Percentiles rank a stretch among this genome's conserved stretches.
These are phyloP conservation scores for Enteromius anoplus DNA, from an alignment of 2,797 vertebrate species.

Conservation along the genomic window DNA sequence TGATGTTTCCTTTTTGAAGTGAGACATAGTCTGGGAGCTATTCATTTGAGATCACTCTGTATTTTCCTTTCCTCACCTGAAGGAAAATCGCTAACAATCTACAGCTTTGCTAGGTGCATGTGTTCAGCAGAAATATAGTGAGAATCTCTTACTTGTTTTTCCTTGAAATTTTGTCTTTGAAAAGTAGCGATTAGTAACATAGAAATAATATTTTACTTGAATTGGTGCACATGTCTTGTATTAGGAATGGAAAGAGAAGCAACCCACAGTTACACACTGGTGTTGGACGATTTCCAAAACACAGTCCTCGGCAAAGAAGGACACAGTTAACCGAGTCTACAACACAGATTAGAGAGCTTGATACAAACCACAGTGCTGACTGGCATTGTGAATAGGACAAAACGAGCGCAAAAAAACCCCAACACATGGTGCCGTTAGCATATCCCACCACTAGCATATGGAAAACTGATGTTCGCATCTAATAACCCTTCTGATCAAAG, in stretches of 20 bases:
- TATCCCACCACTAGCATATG: slow-evolving; percentile 30
- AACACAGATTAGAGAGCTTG: slow-evolving; percentile 39
- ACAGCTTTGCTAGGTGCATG: not conserved
- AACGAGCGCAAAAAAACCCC: slow-evolving; percentile 3
- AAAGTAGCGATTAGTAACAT: slow-evolving; percentile 63
- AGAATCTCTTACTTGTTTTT: slow-evolving; percentile 10
- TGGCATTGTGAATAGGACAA: slow-evolving; percentile 30
- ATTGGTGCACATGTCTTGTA: slow-evolving; percentile 65
- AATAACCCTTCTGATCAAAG: slow-evolving; percentile 62
- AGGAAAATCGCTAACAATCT: not conserved
- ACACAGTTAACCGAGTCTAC: slow-evolving; percentile 49
- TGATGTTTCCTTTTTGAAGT: slow-evolving; percentile 21
- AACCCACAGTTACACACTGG: slow-evolving; percentile 66
- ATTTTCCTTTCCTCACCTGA: not conserved
- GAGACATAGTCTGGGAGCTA: slow-evolving; percentile 6
- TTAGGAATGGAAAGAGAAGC: slow-evolving; percentile 69
- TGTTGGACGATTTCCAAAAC: slow-evolving; percentile 60
- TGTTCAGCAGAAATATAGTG: not conserved
- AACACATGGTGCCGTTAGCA: slow-evolving; percentile 17
- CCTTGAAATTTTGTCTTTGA: slow-evolving; percentile 51
- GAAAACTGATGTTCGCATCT: slow-evolving; percentile 45
- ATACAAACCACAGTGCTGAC: slow-evolving; percentile 46
- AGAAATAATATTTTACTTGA: slow-evolving; percentile 56
- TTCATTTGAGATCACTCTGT: slow-evolving; percentile 13
- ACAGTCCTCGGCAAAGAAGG: slow-evolving; percentile 36